phyloP scores from a whole-genome alignment of 2,888 invertebrate genomes.

The Rotaria socialis region DNA sequence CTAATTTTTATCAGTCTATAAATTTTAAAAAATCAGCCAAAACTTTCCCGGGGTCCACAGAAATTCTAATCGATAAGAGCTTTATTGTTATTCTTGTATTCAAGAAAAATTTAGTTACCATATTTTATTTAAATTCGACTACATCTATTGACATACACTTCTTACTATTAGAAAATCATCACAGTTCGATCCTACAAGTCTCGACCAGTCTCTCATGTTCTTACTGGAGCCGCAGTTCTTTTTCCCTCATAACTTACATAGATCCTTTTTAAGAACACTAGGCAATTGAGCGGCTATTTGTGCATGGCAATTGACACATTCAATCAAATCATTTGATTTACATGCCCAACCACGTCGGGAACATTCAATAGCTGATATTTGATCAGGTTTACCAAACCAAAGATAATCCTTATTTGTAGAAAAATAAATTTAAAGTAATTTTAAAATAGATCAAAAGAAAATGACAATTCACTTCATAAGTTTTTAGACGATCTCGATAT shows the following conservation, averaged over 20 bases:
- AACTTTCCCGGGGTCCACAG: too few species aligned
- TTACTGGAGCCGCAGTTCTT: background rate
- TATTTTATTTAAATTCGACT: too few species aligned
- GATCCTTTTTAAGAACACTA: background rate
- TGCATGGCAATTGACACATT: constrained; percentile 36
- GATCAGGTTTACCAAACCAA: constrained; percentile 44
- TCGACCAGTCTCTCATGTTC: too few species aligned
- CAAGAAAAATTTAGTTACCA: too few species aligned
- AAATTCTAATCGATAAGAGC: too few species aligned
- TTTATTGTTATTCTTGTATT: too few species aligned
- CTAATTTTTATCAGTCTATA: too few species aligned
- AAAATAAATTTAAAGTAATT: background rate
- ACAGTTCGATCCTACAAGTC: too few species aligned
- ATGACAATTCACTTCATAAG: constrained; percentile 34
- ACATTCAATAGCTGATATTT: constrained; percentile 44
- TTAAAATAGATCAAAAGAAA: too few species aligned
- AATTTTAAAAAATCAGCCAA: too few species aligned
- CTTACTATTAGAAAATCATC: too few species aligned
- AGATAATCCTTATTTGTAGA: constrained; percentile 28
- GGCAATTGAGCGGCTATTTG: background rate
- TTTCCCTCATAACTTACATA: background rate
- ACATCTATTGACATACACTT: too few species aligned
- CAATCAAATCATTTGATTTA: constrained; percentile 37
- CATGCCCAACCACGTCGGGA: constrained; percentile 43
- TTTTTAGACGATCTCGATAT: constrained; percentile 39